Base-by-base conservation (phyloP, 2,797 vertebrate genomes). In the Myotis myotis region DNA sequence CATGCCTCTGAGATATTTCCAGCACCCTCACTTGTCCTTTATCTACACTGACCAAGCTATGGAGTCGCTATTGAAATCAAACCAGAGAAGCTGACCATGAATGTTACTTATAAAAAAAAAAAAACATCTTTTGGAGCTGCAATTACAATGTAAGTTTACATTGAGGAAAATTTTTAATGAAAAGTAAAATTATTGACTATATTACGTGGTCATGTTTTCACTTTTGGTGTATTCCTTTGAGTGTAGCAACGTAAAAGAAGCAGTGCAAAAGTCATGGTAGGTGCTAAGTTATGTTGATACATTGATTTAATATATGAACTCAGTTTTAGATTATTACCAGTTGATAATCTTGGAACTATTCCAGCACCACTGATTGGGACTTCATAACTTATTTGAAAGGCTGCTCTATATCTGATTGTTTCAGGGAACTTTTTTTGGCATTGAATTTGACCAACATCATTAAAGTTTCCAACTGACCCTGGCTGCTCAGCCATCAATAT, bases 281-380 rank as follows among this genome's bases (percentile, higher is more conserved):
- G 93, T 57, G 33, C 41, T 70, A 76, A 84, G 49, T 95, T 96
- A 82, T 36, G 23, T 84, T 91, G 94, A 95, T 95, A 84, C 78
- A 87, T 89, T 95, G 96, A 95, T 87, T 95, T 93, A 91, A 88
- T 93, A 91, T 90, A 74, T 94, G 89, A 96, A 86, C 85, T 93
- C 57, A 94, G 51, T 53, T 93, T 91, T 84, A 20, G 80, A 96
- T 74, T 78, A 30, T 91, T 93, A 91, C 17, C 22, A 68, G 41
- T 92, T 94, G 93, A 49, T 70, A 91, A 89, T 96, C 80, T 89
- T 95, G 89, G 89, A 91, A 93, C 81, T 80, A 89, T 25, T 91
- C 89, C 89, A 87, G 15, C 25, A 51, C 28, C 28, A 78, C 44
- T 79, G 89, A 95, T 94, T 68, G n/a, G 6, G 25, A 80, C 53